Evolutionary conservation across 2,113 vertebrate species (phyloP).

Genomic region (Python bivittatus): DNA sequence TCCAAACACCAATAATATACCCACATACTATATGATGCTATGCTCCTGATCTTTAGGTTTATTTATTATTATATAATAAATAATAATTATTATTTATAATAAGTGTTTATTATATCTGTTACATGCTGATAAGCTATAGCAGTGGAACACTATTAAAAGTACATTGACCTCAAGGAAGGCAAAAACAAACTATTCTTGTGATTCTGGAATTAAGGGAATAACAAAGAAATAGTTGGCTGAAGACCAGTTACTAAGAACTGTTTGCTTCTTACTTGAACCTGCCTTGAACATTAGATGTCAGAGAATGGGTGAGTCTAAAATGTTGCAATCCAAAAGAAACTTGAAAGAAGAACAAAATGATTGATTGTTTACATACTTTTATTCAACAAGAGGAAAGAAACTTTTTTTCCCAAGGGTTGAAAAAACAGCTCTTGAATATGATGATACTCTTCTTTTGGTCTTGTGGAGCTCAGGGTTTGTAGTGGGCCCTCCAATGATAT

Average conservation of each 20-base stretch:
- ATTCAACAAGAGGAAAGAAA: not conserved
- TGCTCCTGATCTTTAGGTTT: not conserved
- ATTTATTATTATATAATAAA: too few species aligned
- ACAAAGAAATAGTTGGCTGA: not conserved
- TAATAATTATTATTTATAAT: too few species aligned
- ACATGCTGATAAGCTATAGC: not conserved
- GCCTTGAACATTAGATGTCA: not conserved
- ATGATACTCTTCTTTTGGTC: not conserved
- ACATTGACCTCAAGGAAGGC: not conserved
- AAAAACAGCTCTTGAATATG: not conserved
- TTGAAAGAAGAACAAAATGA: not conserved
- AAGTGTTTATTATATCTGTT: too few species aligned
- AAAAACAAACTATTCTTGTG: not conserved
- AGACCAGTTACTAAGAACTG: not conserved
- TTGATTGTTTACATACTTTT: not conserved
- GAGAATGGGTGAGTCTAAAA: not conserved
- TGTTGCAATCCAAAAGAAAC: not conserved
- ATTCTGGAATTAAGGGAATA: not conserved
- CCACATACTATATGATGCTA: not conserved
- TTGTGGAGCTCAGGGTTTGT: not conserved
- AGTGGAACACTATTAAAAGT: not conserved
- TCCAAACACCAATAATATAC: not conserved
- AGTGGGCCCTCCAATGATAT: not conserved
- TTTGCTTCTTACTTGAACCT: not conserved
- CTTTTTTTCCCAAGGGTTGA: not conserved